phyloP scores from a whole-genome alignment of 2,888 invertebrate species.

The Trissoscelio sp. region DNA sequence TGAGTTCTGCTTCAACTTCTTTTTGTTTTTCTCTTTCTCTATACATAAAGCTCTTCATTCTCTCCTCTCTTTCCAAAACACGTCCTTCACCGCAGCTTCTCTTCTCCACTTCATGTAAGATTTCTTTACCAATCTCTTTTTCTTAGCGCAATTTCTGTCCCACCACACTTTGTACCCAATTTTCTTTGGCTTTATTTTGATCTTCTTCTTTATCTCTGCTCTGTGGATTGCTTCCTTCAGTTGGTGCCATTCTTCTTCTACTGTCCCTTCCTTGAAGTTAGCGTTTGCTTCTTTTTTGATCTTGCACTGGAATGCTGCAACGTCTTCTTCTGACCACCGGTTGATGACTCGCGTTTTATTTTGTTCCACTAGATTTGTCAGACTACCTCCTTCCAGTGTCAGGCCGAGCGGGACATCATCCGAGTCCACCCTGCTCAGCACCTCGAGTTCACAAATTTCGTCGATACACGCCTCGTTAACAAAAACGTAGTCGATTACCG shows the following conservation, averaged over 20 bases:
- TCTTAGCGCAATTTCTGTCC: slow-evolving; percentile 40
- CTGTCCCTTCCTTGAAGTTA: not conserved
- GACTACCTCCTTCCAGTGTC: slow-evolving; percentile 5
- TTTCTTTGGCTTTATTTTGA: slow-evolving; percentile 21
- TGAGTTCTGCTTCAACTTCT: slow-evolving; percentile 11
- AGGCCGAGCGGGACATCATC: slow-evolving; percentile 57
- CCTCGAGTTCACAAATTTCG: slow-evolving; percentile 22
- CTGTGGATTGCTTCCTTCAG: slow-evolving; percentile 9
- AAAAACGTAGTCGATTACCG: slow-evolving; percentile 59
- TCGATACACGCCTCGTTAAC: slow-evolving; percentile 29
- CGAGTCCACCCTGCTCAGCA: slow-evolving; percentile 19
- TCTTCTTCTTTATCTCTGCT: slow-evolving; percentile 19
- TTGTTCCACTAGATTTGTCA: not conserved
- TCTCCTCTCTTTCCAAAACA: slow-evolving; percentile 17
- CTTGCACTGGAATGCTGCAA: not conserved
- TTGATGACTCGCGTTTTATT: not conserved
- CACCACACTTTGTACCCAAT: slow-evolving; percentile 38
- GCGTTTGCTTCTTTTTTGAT: not conserved
- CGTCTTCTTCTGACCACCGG: slow-evolving; percentile 36
- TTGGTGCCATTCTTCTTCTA: slow-evolving; percentile 20
- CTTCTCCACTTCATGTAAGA: slow-evolving; percentile 17
- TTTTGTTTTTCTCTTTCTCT: slow-evolving; percentile 22
- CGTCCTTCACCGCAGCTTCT: slow-evolving; percentile 10
- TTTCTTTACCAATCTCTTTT: slow-evolving; percentile 12
- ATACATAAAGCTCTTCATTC: slow-evolving; percentile 15